Base-by-base conservation (phyloP, 53 echinoderm and acorn worm species). In the Luidia sarsii region DNA sequence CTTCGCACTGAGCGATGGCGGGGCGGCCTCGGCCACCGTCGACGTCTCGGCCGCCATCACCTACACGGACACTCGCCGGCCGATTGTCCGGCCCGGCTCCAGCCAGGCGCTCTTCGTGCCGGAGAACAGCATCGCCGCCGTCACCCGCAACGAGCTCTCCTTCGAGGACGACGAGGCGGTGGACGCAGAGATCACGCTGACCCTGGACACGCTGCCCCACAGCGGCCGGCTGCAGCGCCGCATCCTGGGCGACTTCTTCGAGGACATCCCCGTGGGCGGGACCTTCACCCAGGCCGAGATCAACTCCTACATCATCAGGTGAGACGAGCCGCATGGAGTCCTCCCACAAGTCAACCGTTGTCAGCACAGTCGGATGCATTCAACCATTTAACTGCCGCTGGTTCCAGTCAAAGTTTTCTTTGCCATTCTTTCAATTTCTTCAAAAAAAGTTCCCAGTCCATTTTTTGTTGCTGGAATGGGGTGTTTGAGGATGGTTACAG, bases 111-210 rank as follows among this genome's bases (percentile, higher is more conserved):
- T 99, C 39, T 65, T 80, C 15, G 85, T 99, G 4, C 91, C 89
- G 1, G 99, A 99, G 66, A 82, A 81, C 49, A 71, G 87, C 41
- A 28, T 91, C 11, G 91, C 64, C 25, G 85, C 83, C 7, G 84
- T 99, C 39, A 94, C 87, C 10, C 57, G 82, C 1, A 85, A 86
- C 25, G 68, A 84, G 28, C 85, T 99, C 39, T 91, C 93, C 1
- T 99, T 99, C 39, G 81, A 83, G 24, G 99, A 99, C 34, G 94
- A 91, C 39, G 91, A 89, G 23, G 88, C 93, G 3, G 80, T 84
- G 7, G 87, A 87, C 6, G 57, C 64, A 4, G 94, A 89, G 69
- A 91, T 99, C 25, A 65, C 75, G 41, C 84, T 99, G 36, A 85
- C 69, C 52, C 50, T 99, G 83, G 74, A 86, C 34, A 87, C 94